phyloP scores from a whole-genome alignment of 1,140 invertebrate genomes.

The Nymphalis io region DNA sequence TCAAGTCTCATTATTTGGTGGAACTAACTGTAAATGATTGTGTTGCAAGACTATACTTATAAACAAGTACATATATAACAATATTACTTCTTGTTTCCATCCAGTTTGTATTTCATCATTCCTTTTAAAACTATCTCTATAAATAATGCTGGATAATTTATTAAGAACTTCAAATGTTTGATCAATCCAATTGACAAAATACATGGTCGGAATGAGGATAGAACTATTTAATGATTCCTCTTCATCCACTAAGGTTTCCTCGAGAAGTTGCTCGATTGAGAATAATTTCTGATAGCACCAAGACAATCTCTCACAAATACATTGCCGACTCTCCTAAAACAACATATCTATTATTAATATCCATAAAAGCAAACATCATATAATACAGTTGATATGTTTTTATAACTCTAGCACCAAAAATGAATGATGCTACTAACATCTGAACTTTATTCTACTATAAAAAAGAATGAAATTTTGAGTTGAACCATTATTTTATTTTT shows the following conservation, averaged over 20 bases:
- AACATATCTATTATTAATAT: neutral
- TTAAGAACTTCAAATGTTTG: constrained; percentile 69
- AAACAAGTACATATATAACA: neutral
- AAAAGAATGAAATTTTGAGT: no score
- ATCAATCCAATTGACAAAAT: constrained; percentile 78
- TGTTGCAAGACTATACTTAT: neutral
- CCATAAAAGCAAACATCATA: no score
- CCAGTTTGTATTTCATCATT: constrained; percentile 39
- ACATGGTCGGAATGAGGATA: constrained; percentile 56
- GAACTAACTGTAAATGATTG: neutral
- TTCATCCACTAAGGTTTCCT: constrained; percentile 2
- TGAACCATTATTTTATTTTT: no score
- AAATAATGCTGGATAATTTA: constrained; percentile 57
- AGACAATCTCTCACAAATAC: constrained; percentile 58
- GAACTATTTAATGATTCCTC: constrained; percentile 45
- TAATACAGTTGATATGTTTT: no score
- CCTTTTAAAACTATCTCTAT: constrained; percentile 56
- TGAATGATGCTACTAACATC: no score
- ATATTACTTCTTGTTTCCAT: constrained; percentile 60
- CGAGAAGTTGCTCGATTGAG: constrained; percentile 45
- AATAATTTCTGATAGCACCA: constrained; percentile 63
- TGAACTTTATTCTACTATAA: no score
- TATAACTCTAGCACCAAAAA: no score
- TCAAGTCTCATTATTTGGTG: neutral
- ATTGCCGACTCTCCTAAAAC: constrained; percentile 65